These are phyloP conservation scores for Sminthurides aquaticus DNA, from an alignment of 2,888 invertebrate genomes.

Conservation along the genomic window DNA sequence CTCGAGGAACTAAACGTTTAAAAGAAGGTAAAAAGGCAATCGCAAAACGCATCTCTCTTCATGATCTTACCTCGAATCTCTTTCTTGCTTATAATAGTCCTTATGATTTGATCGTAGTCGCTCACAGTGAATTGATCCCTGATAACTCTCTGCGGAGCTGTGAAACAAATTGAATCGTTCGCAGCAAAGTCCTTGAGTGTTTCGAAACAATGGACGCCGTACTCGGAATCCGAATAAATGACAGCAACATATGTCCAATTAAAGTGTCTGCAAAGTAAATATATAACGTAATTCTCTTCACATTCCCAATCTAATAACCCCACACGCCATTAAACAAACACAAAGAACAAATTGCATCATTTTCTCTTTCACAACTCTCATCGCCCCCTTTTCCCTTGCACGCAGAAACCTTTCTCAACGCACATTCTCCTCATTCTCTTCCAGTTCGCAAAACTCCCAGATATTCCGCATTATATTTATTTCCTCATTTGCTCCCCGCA, in stretches of 20 bases:
- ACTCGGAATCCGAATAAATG: conserved; percentile 54
- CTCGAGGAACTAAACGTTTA: no score
- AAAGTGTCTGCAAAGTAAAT: conserved; percentile 28
- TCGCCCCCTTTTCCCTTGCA: no score
- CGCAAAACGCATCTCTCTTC: no score
- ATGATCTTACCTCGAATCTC: conserved; percentile 52
- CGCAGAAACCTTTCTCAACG: no score
- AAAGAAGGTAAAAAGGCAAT: no score
- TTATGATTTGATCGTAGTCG: conserved; percentile 50
- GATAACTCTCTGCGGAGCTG: conserved; percentile 49
- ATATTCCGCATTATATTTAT: no score
- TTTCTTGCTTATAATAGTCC: conserved; percentile 47
- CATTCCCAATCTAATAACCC: no score
- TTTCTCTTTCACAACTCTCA: no score
- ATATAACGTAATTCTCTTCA: no score
- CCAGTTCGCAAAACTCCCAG: no score
- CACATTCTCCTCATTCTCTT: no score
- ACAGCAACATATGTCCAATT: conserved; percentile 53
- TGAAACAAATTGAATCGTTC: conserved; percentile 52
- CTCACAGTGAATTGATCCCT: conserved; percentile 47
- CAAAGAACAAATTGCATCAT: neutral
- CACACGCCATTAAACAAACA: conserved; percentile 4
- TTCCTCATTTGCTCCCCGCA: no score
- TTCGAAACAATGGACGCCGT: conserved; percentile 53
- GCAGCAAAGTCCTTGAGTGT: conserved; percentile 48